These are phyloP conservation scores for Dissostichus mawsoni DNA, from an alignment of 2,113 vertebrate species.

Conservation along the genomic window DNA sequence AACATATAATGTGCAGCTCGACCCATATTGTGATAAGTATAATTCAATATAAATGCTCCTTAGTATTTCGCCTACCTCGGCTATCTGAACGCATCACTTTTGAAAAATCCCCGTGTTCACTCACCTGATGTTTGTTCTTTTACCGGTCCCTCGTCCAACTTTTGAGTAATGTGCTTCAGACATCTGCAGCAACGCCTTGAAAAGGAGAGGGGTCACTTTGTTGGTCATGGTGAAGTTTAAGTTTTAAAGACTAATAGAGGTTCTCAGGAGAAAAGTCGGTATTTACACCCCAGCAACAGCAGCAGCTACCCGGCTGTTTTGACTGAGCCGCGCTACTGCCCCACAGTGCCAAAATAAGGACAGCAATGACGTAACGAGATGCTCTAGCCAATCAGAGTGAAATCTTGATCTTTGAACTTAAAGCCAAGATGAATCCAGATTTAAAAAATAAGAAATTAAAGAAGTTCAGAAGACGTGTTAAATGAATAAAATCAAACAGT, in stretches of 20 bases:
- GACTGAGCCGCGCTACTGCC: neutral
- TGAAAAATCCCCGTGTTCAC: neutral
- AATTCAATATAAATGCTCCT: no score
- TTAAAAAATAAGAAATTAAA: no score
- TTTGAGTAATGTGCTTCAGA: slow-evolving; percentile 31
- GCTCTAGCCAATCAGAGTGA: slow-evolving; percentile 47
- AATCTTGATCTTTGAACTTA: no score
- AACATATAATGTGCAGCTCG: neutral
- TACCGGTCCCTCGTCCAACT: slow-evolving; percentile 38
- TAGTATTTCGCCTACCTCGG: neutral
- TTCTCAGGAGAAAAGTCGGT: neutral
- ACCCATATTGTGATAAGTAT: neutral
- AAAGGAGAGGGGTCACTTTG: slow-evolving; percentile 44
- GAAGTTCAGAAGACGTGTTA: no score
- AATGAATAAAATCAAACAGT: neutral
- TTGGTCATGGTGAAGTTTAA: slow-evolving; percentile 51
- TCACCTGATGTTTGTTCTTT: slow-evolving; percentile 68
- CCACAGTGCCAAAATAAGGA: no score
- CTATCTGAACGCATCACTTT: no score
- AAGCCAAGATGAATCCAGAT: no score
- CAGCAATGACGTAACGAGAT: slow-evolving; percentile 1
- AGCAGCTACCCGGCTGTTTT: neutral
- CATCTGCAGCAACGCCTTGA: slow-evolving; percentile 66
- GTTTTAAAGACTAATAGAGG: neutral
- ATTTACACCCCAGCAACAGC: fast-evolving